These are phyloP conservation scores for Paradoxurus hermaphroditus DNA, from an alignment of 2,113 vertebrate genomes.

Conservation along the genomic window DNA sequence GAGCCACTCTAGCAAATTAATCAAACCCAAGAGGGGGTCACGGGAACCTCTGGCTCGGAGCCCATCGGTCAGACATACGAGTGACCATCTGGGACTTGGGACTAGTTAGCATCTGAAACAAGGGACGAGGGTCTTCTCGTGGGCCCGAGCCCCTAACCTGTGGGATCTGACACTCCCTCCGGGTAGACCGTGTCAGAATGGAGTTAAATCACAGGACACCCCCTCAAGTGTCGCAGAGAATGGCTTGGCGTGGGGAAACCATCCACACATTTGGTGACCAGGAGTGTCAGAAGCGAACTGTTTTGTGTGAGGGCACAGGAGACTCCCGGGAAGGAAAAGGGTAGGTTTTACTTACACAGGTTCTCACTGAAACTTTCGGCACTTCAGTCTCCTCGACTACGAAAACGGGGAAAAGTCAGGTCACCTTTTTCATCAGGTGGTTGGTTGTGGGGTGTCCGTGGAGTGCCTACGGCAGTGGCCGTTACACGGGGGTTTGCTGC, in stretches of 20 bases:
- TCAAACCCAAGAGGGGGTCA: not conserved
- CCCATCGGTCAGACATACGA: not conserved
- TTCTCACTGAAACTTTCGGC: not conserved
- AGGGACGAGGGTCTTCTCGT: not conserved
- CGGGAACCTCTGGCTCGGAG: not conserved
- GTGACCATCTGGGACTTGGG: not conserved
- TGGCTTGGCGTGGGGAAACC: not conserved
- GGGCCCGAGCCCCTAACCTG: not conserved
- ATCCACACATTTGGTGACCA: not conserved
- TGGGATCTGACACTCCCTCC: not conserved
- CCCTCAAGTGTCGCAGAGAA: not conserved
- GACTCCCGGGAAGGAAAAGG: not conserved
- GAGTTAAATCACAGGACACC: not conserved
- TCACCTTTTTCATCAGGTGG: not conserved
- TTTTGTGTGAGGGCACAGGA: not conserved
- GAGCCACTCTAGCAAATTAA: not conserved
- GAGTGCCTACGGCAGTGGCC: not conserved
- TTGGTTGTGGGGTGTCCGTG: no score
- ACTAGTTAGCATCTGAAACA: not conserved
- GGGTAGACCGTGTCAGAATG: not conserved
- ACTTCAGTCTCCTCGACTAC: not conserved
- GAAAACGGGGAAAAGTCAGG: not conserved
- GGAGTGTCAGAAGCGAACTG: not conserved
- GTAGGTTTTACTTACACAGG: not conserved
- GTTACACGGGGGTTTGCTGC: no score